Base-by-base conservation (phyloP, 2,113 vertebrate genomes). In the Junco hyemalis region DNA sequence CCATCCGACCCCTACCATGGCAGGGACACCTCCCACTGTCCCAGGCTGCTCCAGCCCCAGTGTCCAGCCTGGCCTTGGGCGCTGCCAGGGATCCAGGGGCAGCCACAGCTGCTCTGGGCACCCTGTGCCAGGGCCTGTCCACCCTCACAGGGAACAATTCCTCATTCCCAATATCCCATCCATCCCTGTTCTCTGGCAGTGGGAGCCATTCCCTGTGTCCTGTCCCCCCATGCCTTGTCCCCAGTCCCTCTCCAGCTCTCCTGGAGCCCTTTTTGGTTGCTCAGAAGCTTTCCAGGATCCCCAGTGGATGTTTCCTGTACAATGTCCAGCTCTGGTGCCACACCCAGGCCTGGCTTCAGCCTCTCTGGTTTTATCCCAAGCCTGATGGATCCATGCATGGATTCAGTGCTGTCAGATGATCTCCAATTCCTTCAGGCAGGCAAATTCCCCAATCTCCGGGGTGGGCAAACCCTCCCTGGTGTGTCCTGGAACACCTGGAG, bases 311-410 rank as follows among this genome's bases (percentile, higher is more conserved):
- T 71, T 69, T 69, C 45, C 50, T 36, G 21, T 5, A 8, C 64
- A 8, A 14, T 22, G 17, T 42, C 11, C 51, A 24, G 78, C 56
- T 40, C n/a, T 9, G 56, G 12, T 45, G 35, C 26, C 47, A 38
- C 2, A 0, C 36, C 36, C 60, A 22, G 45, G 16, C 33, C 35
- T 9, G 2, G 11, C 1, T 14, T 26, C 26, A 31, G 1, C 5
- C 18, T 77, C 33, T 64, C 64, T 28, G 12, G 66, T 79, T 85
- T 61, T 12, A 72, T 36, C 54, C 36, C 31, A 0, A 7, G 8
- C n/a, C 68, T 17, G 53, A 29, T 9, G 70, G 65, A 53, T 90
- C 1, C 0, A 20, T 11, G 54, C 47, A 38, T 0, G 0, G 42
- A 11, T 83, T 70, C 63, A 38, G 45, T 8, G 31, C 5, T 80